These are phyloP conservation scores for Podarcis lilfordi DNA, from an alignment of 2,797 vertebrate genomes.

Conservation along the genomic window DNA sequence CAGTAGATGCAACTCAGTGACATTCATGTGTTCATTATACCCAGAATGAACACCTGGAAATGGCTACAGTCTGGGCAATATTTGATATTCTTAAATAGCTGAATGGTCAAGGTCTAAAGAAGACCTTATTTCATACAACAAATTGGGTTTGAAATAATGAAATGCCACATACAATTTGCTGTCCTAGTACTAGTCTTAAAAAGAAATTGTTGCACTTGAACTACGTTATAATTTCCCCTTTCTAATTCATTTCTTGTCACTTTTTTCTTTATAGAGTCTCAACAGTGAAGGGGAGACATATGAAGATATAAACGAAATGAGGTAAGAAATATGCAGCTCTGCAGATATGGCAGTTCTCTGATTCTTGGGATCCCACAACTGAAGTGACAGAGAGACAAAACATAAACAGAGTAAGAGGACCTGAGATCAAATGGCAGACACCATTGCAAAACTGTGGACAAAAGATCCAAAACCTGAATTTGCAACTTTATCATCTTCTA, in stretches of 20 bases:
- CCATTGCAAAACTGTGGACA: background rate
- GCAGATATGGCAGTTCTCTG: background rate
- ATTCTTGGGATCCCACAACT: background rate
- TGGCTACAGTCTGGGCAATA: background rate
- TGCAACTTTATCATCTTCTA: background rate
- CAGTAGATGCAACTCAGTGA: background rate
- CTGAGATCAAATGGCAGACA: background rate
- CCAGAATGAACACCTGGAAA: background rate
- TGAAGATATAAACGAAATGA: slow-evolving; percentile 87
- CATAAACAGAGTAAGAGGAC: background rate
- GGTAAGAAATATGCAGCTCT: slow-evolving; percentile 73
- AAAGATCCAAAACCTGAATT: background rate
- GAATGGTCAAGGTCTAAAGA: background rate
- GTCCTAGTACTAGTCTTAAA: background rate
- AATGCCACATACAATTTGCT: background rate
- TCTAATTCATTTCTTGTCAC: background rate
- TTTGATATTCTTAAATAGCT: background rate
- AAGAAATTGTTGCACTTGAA: background rate
- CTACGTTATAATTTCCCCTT: background rate
- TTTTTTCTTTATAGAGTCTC: slow-evolving; percentile 69
- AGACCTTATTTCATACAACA: background rate
- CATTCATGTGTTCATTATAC: background rate
- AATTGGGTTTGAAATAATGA: background rate
- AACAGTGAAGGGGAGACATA: slow-evolving; percentile 87
- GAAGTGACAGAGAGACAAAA: background rate